A percentile compares a stretch with the other conserved stretches of the same genome.
These are phyloP conservation scores for Rallus crepitans DNA, from an alignment of 2,797 vertebrate genomes.

Conservation along the genomic window DNA sequence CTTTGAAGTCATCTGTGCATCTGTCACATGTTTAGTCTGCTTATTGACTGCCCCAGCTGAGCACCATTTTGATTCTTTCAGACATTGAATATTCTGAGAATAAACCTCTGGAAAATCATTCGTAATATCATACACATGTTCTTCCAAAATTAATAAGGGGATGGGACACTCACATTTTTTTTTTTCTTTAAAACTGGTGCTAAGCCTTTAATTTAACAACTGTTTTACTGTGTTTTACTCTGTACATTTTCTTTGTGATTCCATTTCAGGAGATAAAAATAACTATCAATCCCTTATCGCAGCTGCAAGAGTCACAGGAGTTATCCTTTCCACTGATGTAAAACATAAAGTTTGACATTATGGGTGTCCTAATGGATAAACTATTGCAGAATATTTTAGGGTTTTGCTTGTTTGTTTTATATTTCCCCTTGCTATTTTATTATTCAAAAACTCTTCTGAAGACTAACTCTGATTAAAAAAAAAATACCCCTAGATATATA, in stretches of 20 bases:
- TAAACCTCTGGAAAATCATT: constrained; percentile 73
- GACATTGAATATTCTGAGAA: constrained; percentile 66
- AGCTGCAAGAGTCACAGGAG: neutral
- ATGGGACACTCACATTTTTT: neutral
- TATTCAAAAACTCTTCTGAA: neutral
- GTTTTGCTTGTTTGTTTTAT: neutral
- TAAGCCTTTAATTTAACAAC: constrained; percentile 48
- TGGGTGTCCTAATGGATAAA: neutral
- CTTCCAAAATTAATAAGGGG: constrained; percentile 54
- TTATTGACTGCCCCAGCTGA: constrained; percentile 75
- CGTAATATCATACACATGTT: constrained; percentile 49
- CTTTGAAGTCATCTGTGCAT: constrained; percentile 77
- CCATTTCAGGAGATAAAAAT: neutral
- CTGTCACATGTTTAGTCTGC: constrained; percentile 73
- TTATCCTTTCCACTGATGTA: neutral
- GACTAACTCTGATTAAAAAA: neutral
- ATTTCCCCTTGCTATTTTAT: neutral
- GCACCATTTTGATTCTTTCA: constrained; percentile 73
- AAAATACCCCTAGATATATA: neutral
- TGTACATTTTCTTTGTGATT: neutral
- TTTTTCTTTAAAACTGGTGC: neutral
- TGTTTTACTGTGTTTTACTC: neutral
- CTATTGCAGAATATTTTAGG: neutral
- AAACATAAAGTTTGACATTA: neutral
- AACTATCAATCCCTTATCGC: neutral